These are phyloP conservation scores for Agrochola litura DNA, from an alignment of 2,888 invertebrate species.

Conservation along the genomic window DNA sequence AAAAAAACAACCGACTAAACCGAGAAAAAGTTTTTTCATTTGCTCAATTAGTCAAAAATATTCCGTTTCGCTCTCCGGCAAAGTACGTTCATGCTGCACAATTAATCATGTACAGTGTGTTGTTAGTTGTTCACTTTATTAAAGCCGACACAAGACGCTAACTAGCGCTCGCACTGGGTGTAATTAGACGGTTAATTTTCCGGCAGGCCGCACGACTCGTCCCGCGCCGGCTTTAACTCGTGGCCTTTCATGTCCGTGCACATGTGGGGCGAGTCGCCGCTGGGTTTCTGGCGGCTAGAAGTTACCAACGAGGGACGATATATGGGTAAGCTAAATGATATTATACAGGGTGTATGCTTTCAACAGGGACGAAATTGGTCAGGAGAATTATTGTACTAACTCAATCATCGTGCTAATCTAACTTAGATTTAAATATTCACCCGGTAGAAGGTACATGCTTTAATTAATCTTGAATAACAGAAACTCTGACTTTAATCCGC, in stretches of 20 bases:
- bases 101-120: conserved; percentile 54
- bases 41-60: conserved; percentile 20
- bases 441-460: conserved; percentile 13
- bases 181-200: conserved; percentile 76
- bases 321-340: conserved; percentile 92
- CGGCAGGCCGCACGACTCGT: conserved; percentile 95
- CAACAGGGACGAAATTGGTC: neutral
- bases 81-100: conserved; percentile 19
- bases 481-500: conserved; percentile 48
- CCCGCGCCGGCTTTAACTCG: conserved; percentile 97
- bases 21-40: too few species aligned
- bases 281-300: conserved; percentile 98
- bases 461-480: conserved; percentile 51
- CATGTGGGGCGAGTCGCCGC: conserved; percentile 99
- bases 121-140: conserved; percentile 57
- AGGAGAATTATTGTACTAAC: neutral
- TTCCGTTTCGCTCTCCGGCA: neutral
- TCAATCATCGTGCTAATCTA: conserved; percentile 10
- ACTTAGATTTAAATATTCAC: conserved; percentile 22
- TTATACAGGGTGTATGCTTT: conserved; percentile 10
- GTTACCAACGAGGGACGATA: conserved; percentile 98
- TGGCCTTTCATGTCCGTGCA: conserved; percentile 99
- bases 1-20: too few species aligned
- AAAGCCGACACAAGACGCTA: conserved; percentile 68
- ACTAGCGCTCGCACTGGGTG: conserved; percentile 63